A percentile compares a stretch with the other conserved stretches of the same genome.
Evolutionary conservation across 2,113 vertebrate genomes (phyloP).

Genomic region (Phrynosoma blainvillii): DNA sequence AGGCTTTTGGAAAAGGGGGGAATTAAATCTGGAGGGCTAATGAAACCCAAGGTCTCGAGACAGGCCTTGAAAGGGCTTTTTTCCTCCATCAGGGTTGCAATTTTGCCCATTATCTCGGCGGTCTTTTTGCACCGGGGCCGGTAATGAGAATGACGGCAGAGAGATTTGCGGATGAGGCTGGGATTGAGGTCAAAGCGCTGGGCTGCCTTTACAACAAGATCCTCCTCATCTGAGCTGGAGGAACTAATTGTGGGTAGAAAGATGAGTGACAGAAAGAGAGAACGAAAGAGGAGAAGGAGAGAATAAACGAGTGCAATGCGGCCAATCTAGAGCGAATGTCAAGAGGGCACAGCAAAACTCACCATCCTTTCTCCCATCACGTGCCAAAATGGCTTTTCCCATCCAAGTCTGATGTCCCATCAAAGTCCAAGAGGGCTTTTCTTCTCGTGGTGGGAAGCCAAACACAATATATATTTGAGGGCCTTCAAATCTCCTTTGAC

Average conservation of each 20-base stretch:
- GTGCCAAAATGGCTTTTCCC: neutral
- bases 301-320: no score
- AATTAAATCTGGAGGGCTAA: conserved; percentile 4
- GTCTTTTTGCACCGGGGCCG: neutral
- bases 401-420: no score
- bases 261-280: neutral
- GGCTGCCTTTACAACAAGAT: neutral
- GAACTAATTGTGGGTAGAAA: no score
- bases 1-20: neutral
- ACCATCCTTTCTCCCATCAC: neutral
- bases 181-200: conserved; percentile 3
- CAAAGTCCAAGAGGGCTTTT: no score
- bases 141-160: neutral
- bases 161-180: neutral
- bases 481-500: no score
- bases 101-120: neutral
- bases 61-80: neutral
- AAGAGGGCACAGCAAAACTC: neutral
- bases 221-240: neutral
- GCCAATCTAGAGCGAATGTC: neutral
- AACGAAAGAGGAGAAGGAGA: no score
- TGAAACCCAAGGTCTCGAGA: neutral
- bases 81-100: neutral
- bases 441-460: no score
- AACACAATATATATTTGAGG: no score